Evolutionary conservation across 2,797 vertebrate genomes (phyloP), one percentile per base, ranked within the genome.

Genomic region (Apogon talboti): DNA sequence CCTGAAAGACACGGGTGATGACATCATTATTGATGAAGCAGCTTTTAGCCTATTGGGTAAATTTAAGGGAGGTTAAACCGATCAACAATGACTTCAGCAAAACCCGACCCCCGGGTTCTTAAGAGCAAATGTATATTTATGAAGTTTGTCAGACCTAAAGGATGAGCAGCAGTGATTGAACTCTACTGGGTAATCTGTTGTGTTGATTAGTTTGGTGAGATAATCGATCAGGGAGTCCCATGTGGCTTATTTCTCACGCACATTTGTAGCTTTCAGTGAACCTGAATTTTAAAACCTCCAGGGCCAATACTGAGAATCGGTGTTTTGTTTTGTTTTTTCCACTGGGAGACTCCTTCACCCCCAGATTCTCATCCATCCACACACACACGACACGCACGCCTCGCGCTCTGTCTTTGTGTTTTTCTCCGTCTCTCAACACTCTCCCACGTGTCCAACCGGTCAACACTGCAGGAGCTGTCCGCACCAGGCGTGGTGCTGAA

Each of bases 1-100:
- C 96, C 97, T 99, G 90, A 54, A 94, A 93, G 54, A 57, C 55
- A 64, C 13, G 44, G 13, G 40, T 1, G 53, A 21, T 63, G 51
- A 71, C 54, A 21, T 71, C 42, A 78, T 71, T 43, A 63, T 11
- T 18, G 9, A 66, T 21, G 7, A 35, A 59, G 11, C 0, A 21
- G 41, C 37, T 41, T 21, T 16, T 3, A 61, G 11, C 64, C 65
- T 76, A 66, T 72, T 21, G 10, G 41, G 11, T 43, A 4, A 52
- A 43, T 16, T 7, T 13, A 13, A 15, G 56, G 30, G 38, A 19
- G 2, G 5, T 28, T 28, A 28, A 28, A 28, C 4, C 24, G 24
- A 28, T 28, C 24, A 28, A 6, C 6, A 28, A 28, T 28, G 4
- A 28, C 24, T 28, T 28, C 4, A 28, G 24, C 24, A 28, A 28